These are phyloP conservation scores for Columba guinea DNA, from an alignment of 2,797 vertebrate genomes.

Conservation along the genomic window DNA sequence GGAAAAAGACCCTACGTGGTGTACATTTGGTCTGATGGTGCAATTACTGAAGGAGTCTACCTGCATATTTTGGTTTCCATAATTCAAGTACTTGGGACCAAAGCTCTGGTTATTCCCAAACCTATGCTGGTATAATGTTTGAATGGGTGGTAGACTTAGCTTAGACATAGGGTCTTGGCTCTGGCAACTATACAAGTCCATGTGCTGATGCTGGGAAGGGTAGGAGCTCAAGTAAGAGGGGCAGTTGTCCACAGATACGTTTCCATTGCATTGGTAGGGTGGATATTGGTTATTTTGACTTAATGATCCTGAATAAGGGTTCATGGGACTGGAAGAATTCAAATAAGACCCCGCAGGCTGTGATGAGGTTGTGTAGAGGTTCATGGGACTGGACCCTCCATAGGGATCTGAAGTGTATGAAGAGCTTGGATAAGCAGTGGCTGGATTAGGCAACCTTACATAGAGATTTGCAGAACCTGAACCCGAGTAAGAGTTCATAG, in stretches of 20 bases:
- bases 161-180: slow-evolving; percentile 77
- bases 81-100: slow-evolving; percentile 86
- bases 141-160: slow-evolving; percentile 79
- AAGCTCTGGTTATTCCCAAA: slow-evolving; percentile 84
- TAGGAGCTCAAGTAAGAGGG: slow-evolving; percentile 81
- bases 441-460: slow-evolving; percentile 81
- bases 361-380: slow-evolving; percentile 82
- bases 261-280: slow-evolving; percentile 90
- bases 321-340: slow-evolving; percentile 84
- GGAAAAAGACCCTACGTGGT: slow-evolving; percentile 81
- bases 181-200: slow-evolving; percentile 88
- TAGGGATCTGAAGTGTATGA: slow-evolving; percentile 84
- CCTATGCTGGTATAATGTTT: slow-evolving; percentile 88
- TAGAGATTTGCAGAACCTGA: slow-evolving; percentile 80
- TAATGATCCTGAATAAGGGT: slow-evolving; percentile 79
- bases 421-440: slow-evolving; percentile 83
- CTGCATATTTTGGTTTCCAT: slow-evolving; percentile 84
- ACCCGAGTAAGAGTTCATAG: slow-evolving; percentile 78
- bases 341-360: slow-evolving; percentile 85
- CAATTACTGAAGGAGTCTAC: slow-evolving; percentile 87
- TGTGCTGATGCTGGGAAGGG: slow-evolving; percentile 85
- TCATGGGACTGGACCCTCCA: slow-evolving; percentile 77
- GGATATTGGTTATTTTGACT: slow-evolving; percentile 82
- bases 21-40: slow-evolving; percentile 79
- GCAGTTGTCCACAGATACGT: slow-evolving; percentile 84